Evolutionary conservation across 2,113 vertebrate species (phyloP), one percentile per base, ranked within the genome.

Genomic region (Gambusia holbrooki): DNA sequence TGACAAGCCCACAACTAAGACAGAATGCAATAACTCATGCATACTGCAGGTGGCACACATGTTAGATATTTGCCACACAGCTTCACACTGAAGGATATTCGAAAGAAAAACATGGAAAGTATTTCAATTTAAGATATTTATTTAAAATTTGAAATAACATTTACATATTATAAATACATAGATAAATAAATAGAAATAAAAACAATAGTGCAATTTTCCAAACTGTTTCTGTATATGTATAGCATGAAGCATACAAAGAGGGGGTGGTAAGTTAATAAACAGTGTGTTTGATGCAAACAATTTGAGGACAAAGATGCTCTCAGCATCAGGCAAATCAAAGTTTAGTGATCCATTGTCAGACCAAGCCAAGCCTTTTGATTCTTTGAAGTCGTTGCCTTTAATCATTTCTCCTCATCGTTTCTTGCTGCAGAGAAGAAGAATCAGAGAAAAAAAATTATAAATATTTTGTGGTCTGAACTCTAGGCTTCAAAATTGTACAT

Each of bases 231-330:
- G 0, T 19, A 1, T 19, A 48, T 1, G 7, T 25, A 64, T 1
- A 48, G 30, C 4, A 37, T 17, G 12, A 30, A 9, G 27, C 42
- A 66, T 48, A 37, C 13, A 77, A 66, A 42, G 4, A 60, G 22
- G 33, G 22, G 69, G 11, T 42, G 2, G 64, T 48, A 71, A 60
- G 42, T 13, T 12, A 19, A 84, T 68, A 19, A 48, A 48, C 15
- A 48, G 15, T 6, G 5, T 0, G 87, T 93, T 87, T 89, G 88
- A 90, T 90, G 83, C 87, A 92, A 92, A 91, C 83, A 63, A 77
- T 1, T 22, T 45, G 5, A 29, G 3, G n/a, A 1, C 1, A 4
- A 58, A 12, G 15, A 62, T 28, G 30, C 63, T 77, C 51, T 65
- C 65, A 71, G 42, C 33, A 76, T 45, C 70, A 67, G 33, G 6